Evolutionary conservation across 2,797 vertebrate genomes (phyloP).

Genomic region (Sternarchorhynchus goeldii): DNA sequence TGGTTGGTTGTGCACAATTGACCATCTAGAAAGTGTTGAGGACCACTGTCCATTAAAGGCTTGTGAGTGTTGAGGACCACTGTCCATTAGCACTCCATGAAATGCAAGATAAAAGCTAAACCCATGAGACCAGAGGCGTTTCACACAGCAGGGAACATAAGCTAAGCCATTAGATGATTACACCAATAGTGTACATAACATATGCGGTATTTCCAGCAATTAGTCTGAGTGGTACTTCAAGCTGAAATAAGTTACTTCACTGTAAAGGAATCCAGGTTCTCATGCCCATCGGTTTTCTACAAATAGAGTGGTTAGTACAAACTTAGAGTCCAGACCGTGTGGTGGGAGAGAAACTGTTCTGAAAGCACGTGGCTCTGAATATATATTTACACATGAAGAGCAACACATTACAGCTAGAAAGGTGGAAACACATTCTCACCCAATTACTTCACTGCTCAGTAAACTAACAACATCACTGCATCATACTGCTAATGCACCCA

Average conservation of each 20-base stretch:
- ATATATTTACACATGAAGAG: slow-evolving; percentile 21
- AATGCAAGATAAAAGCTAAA: no score
- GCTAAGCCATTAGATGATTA: no score
- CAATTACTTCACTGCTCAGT: slow-evolving; percentile 27
- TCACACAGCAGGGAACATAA: no score
- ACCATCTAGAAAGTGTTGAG: no score
- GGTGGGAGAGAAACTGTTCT: neutral
- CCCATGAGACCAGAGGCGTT: no score
- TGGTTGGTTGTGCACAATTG: no score
- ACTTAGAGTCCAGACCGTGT: neutral
- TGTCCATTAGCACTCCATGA: no score
- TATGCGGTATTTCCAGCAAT: no score
- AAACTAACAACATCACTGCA: slow-evolving; percentile 4
- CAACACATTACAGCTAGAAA: slow-evolving; percentile 43
- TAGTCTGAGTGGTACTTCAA: neutral
- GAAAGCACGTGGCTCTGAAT: slow-evolving; percentile 21
- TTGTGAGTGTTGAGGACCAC: no score
- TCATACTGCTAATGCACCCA: neutral
- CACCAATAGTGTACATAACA: no score
- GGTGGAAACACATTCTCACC: neutral
- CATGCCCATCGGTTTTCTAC: neutral
- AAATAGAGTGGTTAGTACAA: neutral
- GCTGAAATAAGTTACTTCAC: neutral
- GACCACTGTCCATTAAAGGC: no score
- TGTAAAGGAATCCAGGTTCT: no score